A percentile compares a stretch with the other conserved stretches of the same genome.
Conservation (phyloP, 2,113 vertebrate species). For the Microtus montanus region DNA sequence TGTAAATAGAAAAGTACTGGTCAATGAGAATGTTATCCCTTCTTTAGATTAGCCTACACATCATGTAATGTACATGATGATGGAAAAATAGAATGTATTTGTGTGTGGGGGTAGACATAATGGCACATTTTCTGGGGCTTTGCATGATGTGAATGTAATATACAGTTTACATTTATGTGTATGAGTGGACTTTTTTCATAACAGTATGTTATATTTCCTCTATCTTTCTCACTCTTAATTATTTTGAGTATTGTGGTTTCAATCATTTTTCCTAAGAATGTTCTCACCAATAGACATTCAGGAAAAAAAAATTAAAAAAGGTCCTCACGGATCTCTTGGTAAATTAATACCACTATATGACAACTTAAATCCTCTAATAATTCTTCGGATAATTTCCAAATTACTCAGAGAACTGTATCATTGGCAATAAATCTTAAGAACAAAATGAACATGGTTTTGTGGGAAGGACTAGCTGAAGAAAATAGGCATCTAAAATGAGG, state of each 20-base stretch:
- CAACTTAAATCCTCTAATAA: slow-evolving; percentile 81
- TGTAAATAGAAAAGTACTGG: slow-evolving; percentile 45
- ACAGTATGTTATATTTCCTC: background rate
- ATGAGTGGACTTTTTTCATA: slow-evolving; percentile 13
- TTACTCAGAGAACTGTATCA: slow-evolving; percentile 78
- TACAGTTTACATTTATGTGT: background rate
- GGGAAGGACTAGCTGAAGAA: slow-evolving; percentile 67
- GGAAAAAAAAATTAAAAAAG: slow-evolving; percentile 51
- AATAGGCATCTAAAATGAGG: slow-evolving; percentile 68
- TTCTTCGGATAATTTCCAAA: slow-evolving; percentile 81
- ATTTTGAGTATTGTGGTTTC: slow-evolving; percentile 39
- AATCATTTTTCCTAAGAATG: slow-evolving; percentile 46
- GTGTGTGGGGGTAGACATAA: background rate
- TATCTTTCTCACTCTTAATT: slow-evolving; percentile 30
- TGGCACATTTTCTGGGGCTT: background rate
- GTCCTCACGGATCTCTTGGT: slow-evolving; percentile 68
- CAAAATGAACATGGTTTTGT: slow-evolving; percentile 78
- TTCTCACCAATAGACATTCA: slow-evolving; percentile 60
- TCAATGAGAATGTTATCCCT: background rate
- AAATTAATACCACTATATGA: slow-evolving; percentile 74
- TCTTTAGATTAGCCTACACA: background rate
- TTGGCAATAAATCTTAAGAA: slow-evolving; percentile 79
- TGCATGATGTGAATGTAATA: slow-evolving; percentile 8
- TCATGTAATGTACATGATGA: background rate
- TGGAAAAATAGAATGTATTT: slow-evolving; percentile 12